Base-by-base conservation (phyloP, 2,888 invertebrate species). In the Ferdinandea cuprea region DNA sequence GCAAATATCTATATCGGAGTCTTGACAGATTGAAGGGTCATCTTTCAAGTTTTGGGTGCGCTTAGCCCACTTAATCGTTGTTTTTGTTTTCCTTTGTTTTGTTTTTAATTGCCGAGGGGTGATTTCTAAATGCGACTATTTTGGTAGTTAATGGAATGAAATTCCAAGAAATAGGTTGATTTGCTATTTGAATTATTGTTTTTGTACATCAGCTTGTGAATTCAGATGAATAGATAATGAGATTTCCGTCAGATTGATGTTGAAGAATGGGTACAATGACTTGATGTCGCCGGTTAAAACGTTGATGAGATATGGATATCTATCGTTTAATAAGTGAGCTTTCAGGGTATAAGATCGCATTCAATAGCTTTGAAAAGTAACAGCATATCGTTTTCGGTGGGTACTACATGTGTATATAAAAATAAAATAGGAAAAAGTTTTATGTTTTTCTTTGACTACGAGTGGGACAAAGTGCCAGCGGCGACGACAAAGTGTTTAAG, bases 21-120 rank as follows among this genome's bases (percentile, higher is more conserved):
- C 63, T 30, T 80, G 80, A 80, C 80, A 80, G 74, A 63, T 80
- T 80, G 80, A 80, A 80, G 74, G 80, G 80, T 80, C 63, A 65
- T 80, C 80, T 68, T 52, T 74, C 63, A 59, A 42, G 61, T 58
- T 21, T 46, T 35, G 50, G 48, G 63, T 48, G 74, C 63, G 73
- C 52, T 69, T 68, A 52, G 80, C 35, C 50, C 44, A 69, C 63
- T 74, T 80, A 68, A 42, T 61, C 5, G 65, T 44, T 80, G 50
- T 74, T 80, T 69, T 61, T 72, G 52, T 58, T 66, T 19, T n/a
- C 30, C 40, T 58, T 58, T 65, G n/a, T n/a, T 61, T 28, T 46
- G 37, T 40, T 56, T 37, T 52, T 13, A 48, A 40, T 69, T 48
- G 69, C 69, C 69, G 9, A 28, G 17, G 59, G 71, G 40, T 13